phyloP scores from a whole-genome alignment of 1,140 invertebrate species.

The Triops longicaudatus region DNA sequence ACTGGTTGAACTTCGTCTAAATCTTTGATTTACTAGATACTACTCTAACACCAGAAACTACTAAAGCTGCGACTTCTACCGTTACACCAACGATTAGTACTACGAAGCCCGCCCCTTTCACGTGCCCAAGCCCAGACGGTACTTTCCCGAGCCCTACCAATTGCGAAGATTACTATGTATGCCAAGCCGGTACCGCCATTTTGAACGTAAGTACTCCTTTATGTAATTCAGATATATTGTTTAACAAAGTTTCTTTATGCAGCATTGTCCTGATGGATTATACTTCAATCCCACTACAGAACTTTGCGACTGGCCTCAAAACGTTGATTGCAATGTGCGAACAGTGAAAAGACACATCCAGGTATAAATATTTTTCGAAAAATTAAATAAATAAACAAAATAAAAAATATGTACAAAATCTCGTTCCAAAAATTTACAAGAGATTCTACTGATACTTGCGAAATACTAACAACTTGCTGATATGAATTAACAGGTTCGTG shows the following conservation, averaged over 20 bases:
- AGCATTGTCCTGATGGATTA: conserved; percentile 14
- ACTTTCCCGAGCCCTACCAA: background rate
- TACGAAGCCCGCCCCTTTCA: background rate
- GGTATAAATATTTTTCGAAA: background rate
- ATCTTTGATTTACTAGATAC: background rate
- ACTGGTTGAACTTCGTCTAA: background rate
- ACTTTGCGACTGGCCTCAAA: background rate
- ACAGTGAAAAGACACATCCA: background rate
- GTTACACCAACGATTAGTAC: background rate
- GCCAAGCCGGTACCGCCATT: conserved; percentile 9
- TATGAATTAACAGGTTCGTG: too few species aligned
- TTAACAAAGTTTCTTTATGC: background rate
- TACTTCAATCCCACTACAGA: conserved; percentile 4
- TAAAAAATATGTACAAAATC: too few species aligned
- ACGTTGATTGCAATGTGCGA: background rate
- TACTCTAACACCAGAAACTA: background rate
- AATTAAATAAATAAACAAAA: background rate
- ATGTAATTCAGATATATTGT: background rate
- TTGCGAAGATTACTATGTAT: conserved; percentile 20
- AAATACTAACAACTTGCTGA: too few species aligned
- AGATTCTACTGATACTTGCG: too few species aligned
- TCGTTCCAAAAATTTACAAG: too few species aligned
- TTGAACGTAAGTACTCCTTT: conserved; percentile 17
- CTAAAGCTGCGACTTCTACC: background rate
- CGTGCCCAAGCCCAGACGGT: conserved; percentile 23